These are phyloP conservation scores for Dromas ardeola DNA, from an alignment of 2,113 vertebrate genomes.

Conservation along the genomic window DNA sequence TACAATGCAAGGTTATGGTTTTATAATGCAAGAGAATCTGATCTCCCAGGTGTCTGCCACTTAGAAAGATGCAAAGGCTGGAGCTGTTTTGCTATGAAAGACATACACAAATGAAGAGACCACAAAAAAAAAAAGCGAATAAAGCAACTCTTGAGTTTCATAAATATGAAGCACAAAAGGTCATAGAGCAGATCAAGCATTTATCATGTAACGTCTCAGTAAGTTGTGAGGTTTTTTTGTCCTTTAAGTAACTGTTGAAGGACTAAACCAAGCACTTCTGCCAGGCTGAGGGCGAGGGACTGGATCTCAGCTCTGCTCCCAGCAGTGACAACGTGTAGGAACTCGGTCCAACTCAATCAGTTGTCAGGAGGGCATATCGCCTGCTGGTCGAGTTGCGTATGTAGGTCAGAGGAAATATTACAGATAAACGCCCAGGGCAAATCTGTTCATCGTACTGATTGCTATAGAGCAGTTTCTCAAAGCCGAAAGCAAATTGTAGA, in stretches of 20 bases:
- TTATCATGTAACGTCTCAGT: not conserved
- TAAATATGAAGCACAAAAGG: not conserved
- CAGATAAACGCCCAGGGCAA: not conserved
- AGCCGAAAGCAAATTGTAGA: not conserved
- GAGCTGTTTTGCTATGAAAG: not conserved
- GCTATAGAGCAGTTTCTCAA: not conserved
- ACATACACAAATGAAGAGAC: not conserved
- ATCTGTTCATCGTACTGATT: not conserved
- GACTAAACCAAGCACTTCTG: not conserved
- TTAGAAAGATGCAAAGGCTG: not conserved
- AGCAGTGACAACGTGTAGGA: not conserved
- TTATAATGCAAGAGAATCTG: not conserved
- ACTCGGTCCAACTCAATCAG: not conserved
- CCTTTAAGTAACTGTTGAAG: not conserved
- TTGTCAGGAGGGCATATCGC: not conserved
- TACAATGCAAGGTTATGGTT: not conserved
- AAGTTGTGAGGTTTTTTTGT: not conserved
- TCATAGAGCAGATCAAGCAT: not conserved
- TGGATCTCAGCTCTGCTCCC: not conserved
- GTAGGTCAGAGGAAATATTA: constrained; percentile 9
- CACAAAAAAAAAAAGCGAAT: not conserved
- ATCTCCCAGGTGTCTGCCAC: not conserved
- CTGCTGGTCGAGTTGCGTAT: not conserved
- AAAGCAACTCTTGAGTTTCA: not conserved
- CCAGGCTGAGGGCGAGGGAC: not conserved